Base-by-base conservation (phyloP, 2,888 invertebrate genomes). In the Scrobipalpa atriplicella region DNA sequence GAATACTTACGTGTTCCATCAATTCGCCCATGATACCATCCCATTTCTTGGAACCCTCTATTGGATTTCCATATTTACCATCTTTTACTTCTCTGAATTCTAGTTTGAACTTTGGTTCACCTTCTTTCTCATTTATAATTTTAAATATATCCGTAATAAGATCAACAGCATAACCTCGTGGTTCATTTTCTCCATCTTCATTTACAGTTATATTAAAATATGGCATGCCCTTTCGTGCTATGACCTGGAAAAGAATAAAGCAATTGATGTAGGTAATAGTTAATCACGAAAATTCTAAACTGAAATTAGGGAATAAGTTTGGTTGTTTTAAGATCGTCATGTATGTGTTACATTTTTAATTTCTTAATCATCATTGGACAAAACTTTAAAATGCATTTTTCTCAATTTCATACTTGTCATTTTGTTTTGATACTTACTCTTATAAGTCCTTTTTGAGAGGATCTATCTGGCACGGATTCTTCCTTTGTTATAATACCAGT, bases 131-230 rank as follows among this genome's bases (percentile, higher is more conserved):
- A 11, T 56, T 21, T 10, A 56, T 56, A 2, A 29, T 11, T 21
- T 19, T 21, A 56, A 92, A 94, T 67, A 99, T 95, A 69, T 95
- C 95, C 13, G 95, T 88, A 67, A 99, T 95, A 0, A 99, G 89
- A 83, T 99, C 99, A 64, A 98, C 94, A 3, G 97, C 96, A 81
- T 97, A 99, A 0, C 98, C 98, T 76, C 96, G 95, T 77, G 93
- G 96, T 11, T 93, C 77, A 1, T 83, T 85, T 19, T 84, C 84
- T 39, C 81, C 80, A 13, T 71, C 69, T 18, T 78, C 72, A 9
- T 13, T 16, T 51, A 16, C 8, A n/a, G 21, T n/a, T 16, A 77
- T 69, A 64, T 83, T 75, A 64, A 86, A 87, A 72, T 92, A 92
- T 1, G 92, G 92, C 70, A 75, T 71, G 2, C 79, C 82, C 61